Evolutionary conservation across 1,140 invertebrate species (phyloP).

Genomic region (Eupeodes corollae): DNA sequence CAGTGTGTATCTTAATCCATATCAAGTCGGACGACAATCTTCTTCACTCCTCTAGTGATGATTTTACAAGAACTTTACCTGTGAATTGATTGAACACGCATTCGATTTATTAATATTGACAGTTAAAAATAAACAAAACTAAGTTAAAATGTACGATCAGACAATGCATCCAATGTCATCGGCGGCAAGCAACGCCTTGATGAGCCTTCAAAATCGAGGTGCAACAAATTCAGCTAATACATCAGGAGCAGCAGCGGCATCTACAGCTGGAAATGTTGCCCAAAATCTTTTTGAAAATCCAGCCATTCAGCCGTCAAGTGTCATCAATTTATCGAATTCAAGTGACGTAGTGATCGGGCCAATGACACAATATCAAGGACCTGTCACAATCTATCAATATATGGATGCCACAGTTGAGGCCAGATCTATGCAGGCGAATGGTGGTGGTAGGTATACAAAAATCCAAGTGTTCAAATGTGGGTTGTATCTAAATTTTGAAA

Average conservation of each 20-base stretch:
- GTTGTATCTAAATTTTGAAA: no score
- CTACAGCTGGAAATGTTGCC: constrained; percentile 1
- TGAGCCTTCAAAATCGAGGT: constrained; percentile 15
- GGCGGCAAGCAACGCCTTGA: constrained; percentile 12
- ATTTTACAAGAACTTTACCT: no score
- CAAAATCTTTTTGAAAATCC: constrained; percentile 24
- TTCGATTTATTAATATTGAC: no score
- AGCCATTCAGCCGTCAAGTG: constrained; percentile 26
- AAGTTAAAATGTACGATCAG: constrained; percentile 8
- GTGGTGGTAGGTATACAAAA: constrained; percentile 8
- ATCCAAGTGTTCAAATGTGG: no score
- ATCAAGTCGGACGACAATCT: no score
- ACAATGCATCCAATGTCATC: constrained; percentile 8
- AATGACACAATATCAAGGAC: constrained; percentile 38
- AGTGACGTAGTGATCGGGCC: constrained; percentile 37
- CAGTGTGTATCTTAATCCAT: no score
- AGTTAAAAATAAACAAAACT: no score
- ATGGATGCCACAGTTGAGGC: constrained; percentile 31
- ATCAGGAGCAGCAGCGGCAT: constrained; percentile 4
- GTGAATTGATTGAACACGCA: no score
- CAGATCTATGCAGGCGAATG: constrained; percentile 22
- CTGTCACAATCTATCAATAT: constrained; percentile 37
- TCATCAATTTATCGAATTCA: constrained; percentile 32
- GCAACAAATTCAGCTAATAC: constrained; percentile 5
- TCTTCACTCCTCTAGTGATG: no score